Conservation (phyloP, 2,113 vertebrate species). For the Pithys albifrons region DNA sequence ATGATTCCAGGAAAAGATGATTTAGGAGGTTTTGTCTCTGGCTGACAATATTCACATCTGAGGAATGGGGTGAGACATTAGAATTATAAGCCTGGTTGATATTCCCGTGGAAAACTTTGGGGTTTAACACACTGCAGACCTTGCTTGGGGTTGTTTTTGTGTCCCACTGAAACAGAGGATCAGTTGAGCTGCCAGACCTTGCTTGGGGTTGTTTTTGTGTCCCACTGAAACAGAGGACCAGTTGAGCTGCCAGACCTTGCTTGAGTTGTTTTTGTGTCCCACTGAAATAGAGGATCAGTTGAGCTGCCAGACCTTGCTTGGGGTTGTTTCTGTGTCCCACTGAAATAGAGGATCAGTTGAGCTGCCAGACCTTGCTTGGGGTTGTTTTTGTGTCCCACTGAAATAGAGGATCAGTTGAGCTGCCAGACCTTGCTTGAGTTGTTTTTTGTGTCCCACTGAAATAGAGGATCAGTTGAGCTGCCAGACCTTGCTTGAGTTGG, state of each 20-base stretch:
- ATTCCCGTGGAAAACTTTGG: background rate
- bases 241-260: background rate
- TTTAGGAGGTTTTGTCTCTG: conserved; percentile 14
- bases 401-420: background rate
- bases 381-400: background rate
- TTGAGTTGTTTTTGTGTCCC: background rate
- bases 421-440: too few species aligned
- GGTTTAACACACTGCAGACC: background rate
- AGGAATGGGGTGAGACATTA: background rate
- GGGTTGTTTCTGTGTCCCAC: background rate
- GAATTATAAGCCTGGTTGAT: background rate
- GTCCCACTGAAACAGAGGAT: background rate
- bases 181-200: background rate
- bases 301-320: too few species aligned
- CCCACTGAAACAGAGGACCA: background rate
- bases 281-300: background rate
- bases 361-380: too few species aligned
- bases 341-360: background rate
- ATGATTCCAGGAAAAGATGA: conserved; percentile 34
- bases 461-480: background rate
- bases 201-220: background rate
- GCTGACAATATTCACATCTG: background rate
- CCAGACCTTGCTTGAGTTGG: too few species aligned
- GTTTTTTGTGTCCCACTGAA: background rate
- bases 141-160: background rate